These are phyloP conservation scores for Gobionotothen gibberifrons DNA, from an alignment of 2,797 vertebrate genomes.

Conservation along the genomic window DNA sequence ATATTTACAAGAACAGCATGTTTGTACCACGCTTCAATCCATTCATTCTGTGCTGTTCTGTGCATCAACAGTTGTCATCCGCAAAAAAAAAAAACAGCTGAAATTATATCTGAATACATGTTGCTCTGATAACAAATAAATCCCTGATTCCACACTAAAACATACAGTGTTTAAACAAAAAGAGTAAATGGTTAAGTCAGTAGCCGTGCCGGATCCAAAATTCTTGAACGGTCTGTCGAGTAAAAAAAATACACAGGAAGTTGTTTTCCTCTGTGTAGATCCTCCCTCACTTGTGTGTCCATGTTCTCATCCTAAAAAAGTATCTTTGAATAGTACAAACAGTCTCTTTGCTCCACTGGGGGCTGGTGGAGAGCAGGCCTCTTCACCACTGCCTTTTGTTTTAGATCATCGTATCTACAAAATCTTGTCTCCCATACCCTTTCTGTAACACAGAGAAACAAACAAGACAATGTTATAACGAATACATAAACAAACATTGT, in stretches of 20 bases:
- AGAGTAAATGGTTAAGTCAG: conserved; percentile 47
- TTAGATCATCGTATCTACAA: conserved; percentile 63
- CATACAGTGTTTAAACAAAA: conserved; percentile 54
- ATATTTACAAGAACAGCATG: conserved; percentile 66
- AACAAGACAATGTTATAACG: conserved; percentile 18
- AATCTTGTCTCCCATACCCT: conserved; percentile 69
- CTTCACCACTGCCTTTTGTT: conserved; percentile 5
- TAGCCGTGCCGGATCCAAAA: conserved; percentile 21
- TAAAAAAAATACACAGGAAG: conserved; percentile 28
- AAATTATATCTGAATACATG: conserved; percentile 23
- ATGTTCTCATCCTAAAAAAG: conserved; percentile 25
- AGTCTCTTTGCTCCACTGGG: conserved; percentile 20
- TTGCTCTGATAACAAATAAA: conserved; percentile 40
- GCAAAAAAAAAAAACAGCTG: background rate
- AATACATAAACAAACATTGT: background rate
- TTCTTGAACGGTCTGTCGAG: conserved; percentile 26
- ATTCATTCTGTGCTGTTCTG: background rate
- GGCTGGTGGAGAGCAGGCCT: conserved; percentile 8
- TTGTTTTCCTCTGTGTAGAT: conserved; percentile 18
- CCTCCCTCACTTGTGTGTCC: conserved; percentile 19
- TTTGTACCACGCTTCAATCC: conserved; percentile 6
- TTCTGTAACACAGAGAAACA: conserved; percentile 77
- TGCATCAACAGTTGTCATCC: background rate
- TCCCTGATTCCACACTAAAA: conserved; percentile 58
- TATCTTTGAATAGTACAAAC: conserved; percentile 13